Base-by-base conservation (phyloP, 2,113 vertebrate genomes). In the Lutjanus erythropterus region DNA sequence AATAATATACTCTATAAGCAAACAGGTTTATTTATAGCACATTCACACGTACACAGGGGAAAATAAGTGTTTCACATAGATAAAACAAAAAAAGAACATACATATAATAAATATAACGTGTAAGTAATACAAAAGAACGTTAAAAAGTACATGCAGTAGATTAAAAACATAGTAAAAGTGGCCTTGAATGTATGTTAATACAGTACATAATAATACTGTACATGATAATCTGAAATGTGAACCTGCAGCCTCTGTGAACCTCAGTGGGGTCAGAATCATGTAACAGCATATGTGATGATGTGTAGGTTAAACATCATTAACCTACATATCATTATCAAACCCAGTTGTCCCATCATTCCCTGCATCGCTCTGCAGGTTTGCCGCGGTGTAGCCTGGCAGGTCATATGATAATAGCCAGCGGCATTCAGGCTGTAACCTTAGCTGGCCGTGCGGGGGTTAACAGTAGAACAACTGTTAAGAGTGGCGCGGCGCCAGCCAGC, bases 391-490 rank as follows among this genome's bases (percentile, higher is more conserved):
- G 68, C 37, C 42, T 16, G 70, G 19, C 11, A 29, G 85, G 80
- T 90, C 86, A 81, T 93, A 84, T 92, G 90, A 92, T 89, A 79
- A 87, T 75, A 84, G 78, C 75, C 49, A 9, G 47, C 25, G 69
- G 80, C 78, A 86, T 91, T 86, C 31, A 35, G 62, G 69, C 69
- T 84, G 91, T 92, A 94, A 94, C 86, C 83, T 58, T 80, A 95
- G 80, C 74, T 33, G 80, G 60, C 35, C 31, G 66, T 37, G 67
- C 1, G 56, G 87, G 90, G 86, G 86, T 93, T 93, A 94, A 90
- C 85, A 78, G 70, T 61, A 86, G 85, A 93, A 80, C 93, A 93
- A 89, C 93, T 94, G 94, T 93, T 92, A 85, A 71, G 68, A 79
- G 86, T 89, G 92, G 93, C 85, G 0, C 15, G 76, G 78, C 46